Base-by-base conservation (phyloP, 2,113 vertebrate genomes). In the Gavia stellata region DNA sequence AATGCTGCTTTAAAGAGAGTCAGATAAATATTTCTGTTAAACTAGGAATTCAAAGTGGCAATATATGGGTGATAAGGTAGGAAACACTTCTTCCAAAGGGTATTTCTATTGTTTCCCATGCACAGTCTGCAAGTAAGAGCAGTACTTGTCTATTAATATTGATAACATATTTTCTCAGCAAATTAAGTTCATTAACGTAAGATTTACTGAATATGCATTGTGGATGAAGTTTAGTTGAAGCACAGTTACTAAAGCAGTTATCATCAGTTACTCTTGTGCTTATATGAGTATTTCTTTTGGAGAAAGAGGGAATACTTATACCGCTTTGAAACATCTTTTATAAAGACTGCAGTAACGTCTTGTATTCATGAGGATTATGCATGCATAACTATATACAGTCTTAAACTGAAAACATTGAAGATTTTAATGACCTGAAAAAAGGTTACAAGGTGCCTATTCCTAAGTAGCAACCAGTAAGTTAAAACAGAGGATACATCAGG, bases 21-120 rank as follows among this genome's bases (percentile, higher is more conserved):
- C 42, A 70, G 23, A 71, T 81, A 68, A 88, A 67, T 88, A 62
- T 45, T 95, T 86, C 34, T 62, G 18, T 90, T 90, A 49, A 70
- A 52, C 33, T 61, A 42, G 12, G 50, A 70, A 55, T 84, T 84
- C n/a, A 5, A 4, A 81, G n/a, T 71, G 59, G 25, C 9, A 6
- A 25, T 34, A 29, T 4, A 33, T 56, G 34, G 20, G 9, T 61
- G 44, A 38, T 82, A 59, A 66, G 17, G 28, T 20, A 5, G 42
- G 50, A 73, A 88, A 55, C 5, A 4, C 13, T 70, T 4, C 13
- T 90, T 78, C 42, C 26, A 34, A 79, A 58, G 14, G 28, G 8
- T 58, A 14, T 83, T 93, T 70, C 47, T 75, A 3, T 13, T 47
- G 23, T 81, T 91, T 83, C 23, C 34, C 17, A 3, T 33, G n/a